These are phyloP conservation scores for Amphiprion ocellaris DNA, from an alignment of 2,113 vertebrate species.

Conservation along the genomic window DNA sequence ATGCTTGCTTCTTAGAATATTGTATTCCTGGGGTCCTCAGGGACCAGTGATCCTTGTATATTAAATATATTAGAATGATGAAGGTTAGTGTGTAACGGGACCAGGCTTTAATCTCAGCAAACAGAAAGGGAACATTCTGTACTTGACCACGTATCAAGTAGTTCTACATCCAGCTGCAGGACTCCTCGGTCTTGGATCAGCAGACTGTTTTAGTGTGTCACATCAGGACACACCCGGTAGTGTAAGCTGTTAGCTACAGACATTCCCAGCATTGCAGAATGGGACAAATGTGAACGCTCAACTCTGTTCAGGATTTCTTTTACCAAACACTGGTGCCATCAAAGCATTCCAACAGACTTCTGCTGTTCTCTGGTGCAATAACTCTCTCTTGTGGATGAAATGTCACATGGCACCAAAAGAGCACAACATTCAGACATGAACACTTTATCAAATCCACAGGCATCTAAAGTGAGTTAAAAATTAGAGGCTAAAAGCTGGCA, in stretches of 20 bases:
- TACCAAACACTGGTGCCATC: neutral
- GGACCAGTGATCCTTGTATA: too few relatives aligned
- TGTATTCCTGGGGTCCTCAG: too few relatives aligned
- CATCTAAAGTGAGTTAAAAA: neutral
- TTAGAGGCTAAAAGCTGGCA: neutral
- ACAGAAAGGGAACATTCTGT: neutral
- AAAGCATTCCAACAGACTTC: neutral
- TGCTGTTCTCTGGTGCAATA: neutral
- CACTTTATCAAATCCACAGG: too few relatives aligned
- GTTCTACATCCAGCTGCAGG: too few relatives aligned
- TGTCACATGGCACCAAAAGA: neutral
- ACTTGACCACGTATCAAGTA: too few relatives aligned
- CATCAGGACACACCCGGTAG: neutral
- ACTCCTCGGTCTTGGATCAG: too few relatives aligned
- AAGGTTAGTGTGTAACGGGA: neutral
- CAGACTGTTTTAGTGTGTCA: neutral
- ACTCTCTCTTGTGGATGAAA: constrained; percentile 50
- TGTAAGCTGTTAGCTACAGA: too few relatives aligned
- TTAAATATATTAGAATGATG: too few relatives aligned
- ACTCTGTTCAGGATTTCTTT: too few relatives aligned
- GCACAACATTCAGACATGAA: neutral
- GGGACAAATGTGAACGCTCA: neutral
- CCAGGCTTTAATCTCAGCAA: neutral
- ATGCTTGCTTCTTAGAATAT: too few relatives aligned
- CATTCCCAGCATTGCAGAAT: neutral